Base-by-base conservation (phyloP, 2,797 vertebrate species). In the Aeoliscus strigatus region DNA sequence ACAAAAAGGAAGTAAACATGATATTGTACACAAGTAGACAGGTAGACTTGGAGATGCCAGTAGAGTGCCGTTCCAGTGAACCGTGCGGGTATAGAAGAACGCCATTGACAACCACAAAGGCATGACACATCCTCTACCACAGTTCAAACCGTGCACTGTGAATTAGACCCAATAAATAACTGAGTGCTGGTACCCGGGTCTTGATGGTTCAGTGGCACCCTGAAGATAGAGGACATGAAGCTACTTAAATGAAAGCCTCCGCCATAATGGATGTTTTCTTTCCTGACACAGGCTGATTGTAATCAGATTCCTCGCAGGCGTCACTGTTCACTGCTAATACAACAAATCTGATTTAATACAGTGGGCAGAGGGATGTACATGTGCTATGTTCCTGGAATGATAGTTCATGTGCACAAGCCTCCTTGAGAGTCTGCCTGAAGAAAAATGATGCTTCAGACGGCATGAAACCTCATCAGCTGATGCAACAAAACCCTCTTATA, bases 121-220 rank as follows among this genome's bases (percentile, higher is more conserved):
- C 80, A 61, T 87, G 67, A 83, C 65, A 51, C 28, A 48, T 51
- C 40, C 63, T 74, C 63, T 63, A 78, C 47, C 60, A 80, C 77
- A 74, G 47, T 49, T 57, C 64, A 70, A 74, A 37, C 49, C 53
- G 62, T 35, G 70, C 45, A 48, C 46, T 30, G 67, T 73, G 80
- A 85, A 87, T 80, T 74, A 74, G 76, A 85, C 49, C 76, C 75
- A 46, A 59, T 82, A 85, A 87, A 86, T 85, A 85, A 54, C 51
- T 13, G 45, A 79, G 77, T 88, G 84, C 88, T 86, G 86, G 87
- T 83, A 87, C 83, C 70, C 83, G 51, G 80, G 72, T 45, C 64
- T 80, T 84, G 77, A 87, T 77, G 87, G 84, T 88, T 90, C 87
- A 88, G 58, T 77, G 77, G 48, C 47, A 28, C 31, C 51, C 48